Evolutionary conservation across 2,113 vertebrate species (phyloP).

Genomic region (Sisor rabdophorus): DNA sequence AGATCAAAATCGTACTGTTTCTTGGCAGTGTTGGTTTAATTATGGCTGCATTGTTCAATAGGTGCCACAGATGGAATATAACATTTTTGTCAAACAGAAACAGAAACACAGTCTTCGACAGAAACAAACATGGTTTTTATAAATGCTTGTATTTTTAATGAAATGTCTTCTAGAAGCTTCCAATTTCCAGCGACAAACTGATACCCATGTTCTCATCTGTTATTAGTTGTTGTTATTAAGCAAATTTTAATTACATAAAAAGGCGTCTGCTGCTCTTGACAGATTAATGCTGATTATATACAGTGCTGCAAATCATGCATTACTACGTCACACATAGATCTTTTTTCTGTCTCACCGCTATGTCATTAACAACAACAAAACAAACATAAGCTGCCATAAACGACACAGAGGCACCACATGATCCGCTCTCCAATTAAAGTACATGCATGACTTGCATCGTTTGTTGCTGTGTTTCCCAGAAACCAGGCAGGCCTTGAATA

Average conservation of each 20-base stretch:
- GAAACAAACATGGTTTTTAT: not conserved
- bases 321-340: not conserved
- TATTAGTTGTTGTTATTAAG: constrained; percentile 14
- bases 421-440: constrained; percentile 40
- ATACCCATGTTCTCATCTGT: not conserved
- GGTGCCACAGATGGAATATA: constrained; percentile 14
- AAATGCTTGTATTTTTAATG: not conserved
- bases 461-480: constrained; percentile 40
- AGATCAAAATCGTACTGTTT: constrained; percentile 41
- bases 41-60: not conserved
- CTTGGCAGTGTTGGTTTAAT: constrained; percentile 26
- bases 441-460: constrained; percentile 40
- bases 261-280: not conserved
- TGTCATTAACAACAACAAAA: constrained; percentile 26
- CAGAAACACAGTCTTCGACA: not conserved
- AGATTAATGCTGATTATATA: constrained; percentile 17
- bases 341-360: constrained; percentile 14
- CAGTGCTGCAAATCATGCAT: constrained; percentile 2
- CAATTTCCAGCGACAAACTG: not conserved
- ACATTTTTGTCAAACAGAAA: not conserved
- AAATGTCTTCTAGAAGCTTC: not conserved
- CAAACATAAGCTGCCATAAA: constrained; percentile 36
- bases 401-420: constrained; percentile 16
- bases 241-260: not conserved
- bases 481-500: constrained; percentile 42